Base-by-base conservation (phyloP, 2,888 invertebrate genomes). In the Dioctria rufipes region DNA sequence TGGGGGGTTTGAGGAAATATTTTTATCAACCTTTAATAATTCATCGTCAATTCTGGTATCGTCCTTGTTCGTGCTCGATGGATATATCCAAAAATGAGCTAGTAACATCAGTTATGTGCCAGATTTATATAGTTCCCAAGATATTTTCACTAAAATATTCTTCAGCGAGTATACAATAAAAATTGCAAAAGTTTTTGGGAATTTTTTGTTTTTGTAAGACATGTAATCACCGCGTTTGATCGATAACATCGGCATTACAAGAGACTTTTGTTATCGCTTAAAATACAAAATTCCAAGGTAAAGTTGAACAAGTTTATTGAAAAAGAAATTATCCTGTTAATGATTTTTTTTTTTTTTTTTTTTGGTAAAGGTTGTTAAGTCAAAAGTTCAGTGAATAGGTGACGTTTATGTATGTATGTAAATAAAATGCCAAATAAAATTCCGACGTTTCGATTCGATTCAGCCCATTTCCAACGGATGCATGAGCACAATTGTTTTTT, bases 91-190 rank as follows among this genome's bases (percentile, higher is more conserved):
- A 9, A 39, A 67, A 46, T 25, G 49, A 69, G 69, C 49, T 69
- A 43, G 69, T 39, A 69, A 37, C 49, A n/a, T 69, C 69, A 69
- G 37, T 67, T 51, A 39, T 69, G 69, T 69, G 25, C 69, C 49
- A 11, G 69, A 69, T 69, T 69, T 51, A 51, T 69, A 51, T 51
- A 69, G 11, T 51, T 67, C 49, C 46, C 6, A 67, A 8, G 43
- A 49, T 8, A 46, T 67, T 67, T 67, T 67, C 49, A 46, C 37
- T 67, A 9, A 25, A 25, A 67, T 46, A 67, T n/a, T 46, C n/a
- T 13, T 1, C 2, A n/a, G 4, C 25, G 54, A 37, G 43, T 39
- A 69, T 51, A 39, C 69, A 69, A 69, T 69, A 69, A 69, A 51
- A 69, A 37, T 69, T 69, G 69, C 69, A 69, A 37, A 69, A 69